Percentiles rank a stretch among this genome's conserved stretches.
Conservation (phyloP, 2,797 vertebrate species). For the Enteromius treurensis region DNA sequence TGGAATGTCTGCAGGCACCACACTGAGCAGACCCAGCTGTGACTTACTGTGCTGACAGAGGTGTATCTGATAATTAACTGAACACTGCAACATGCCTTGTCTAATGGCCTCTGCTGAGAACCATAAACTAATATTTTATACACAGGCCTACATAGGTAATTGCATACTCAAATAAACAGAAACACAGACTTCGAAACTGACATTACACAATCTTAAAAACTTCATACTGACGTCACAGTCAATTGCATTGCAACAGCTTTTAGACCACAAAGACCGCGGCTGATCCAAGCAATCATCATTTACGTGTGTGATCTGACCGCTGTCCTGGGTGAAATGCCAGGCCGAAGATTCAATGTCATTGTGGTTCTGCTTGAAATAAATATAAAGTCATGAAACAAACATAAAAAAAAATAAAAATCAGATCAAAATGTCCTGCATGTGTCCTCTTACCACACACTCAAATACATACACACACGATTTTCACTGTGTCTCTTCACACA, state of each 20-base stretch:
- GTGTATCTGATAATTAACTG: background rate
- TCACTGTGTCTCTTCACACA: background rate
- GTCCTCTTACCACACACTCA: background rate
- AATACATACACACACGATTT: background rate
- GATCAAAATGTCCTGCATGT: constrained; percentile 10
- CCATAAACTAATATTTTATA: background rate
- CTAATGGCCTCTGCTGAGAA: background rate
- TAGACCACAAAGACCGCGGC: constrained; percentile 22
- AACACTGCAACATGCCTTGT: background rate
- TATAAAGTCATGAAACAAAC: constrained; percentile 6
- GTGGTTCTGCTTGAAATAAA: constrained; percentile 41
- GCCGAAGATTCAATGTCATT: constrained; percentile 24
- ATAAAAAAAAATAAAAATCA: background rate
- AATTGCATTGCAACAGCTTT: background rate
- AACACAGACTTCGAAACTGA: constrained; percentile 25
- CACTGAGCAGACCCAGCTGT: background rate
- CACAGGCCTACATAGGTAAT: background rate
- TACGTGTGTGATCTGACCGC: constrained; percentile 25
- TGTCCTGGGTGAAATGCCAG: constrained; percentile 28
- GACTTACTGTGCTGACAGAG: background rate
- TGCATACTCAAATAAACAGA: background rate
- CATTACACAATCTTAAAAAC: constrained; percentile 29
- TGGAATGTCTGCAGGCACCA: background rate
- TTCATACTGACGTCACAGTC: constrained; percentile 5
- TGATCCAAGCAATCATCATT: constrained; percentile 30